Evolutionary conservation across 2,888 invertebrate genomes (phyloP), one percentile per base, ranked within the genome.

Genomic region (Allolobophora icterica): DNA sequence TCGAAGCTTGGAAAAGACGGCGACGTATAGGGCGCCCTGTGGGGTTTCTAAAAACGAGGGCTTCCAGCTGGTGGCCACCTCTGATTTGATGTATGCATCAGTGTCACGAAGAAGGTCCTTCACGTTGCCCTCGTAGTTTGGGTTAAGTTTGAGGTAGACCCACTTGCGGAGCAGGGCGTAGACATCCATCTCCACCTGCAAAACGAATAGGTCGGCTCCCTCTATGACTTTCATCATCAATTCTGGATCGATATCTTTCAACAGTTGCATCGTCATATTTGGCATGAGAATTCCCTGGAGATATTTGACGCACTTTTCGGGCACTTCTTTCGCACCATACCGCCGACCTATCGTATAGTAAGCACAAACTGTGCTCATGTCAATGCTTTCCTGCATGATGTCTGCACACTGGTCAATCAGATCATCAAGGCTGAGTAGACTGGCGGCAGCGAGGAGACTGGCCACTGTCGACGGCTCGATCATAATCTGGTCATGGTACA

Each of bases 151-250:
- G 89, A 97, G 94, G 93, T 96, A 97, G 93, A 97, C 95, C 97
- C 97, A 97, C 93, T 96, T 96, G 93, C 97, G 96, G 35, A 97
- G 94, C 94, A 97, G 95, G 90, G 97, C 96, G 93, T 97, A 97
- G 84, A 97, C 95, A 58, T 97, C 97, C 95, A 97, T 97, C 95
- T 97, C 97, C 0, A 97, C 97, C 95, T 97, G 97, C 96, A 97
- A 96, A 3, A 97, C 97, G 94, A 97, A 97, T 92, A 97, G 95
- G 93, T 97, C 96, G 0, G 97, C 96, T 94, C 97, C 96, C 24
- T 96, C 95, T 42, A 97, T 96, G 45, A 97, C 95, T 84, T 96
- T 95, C 6, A 96, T 95, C 97, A 97, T 97, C 92, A 97, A 94
- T 6, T 96, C 96, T n/a, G 96, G 95, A 95, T 94, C 95, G 87